Conservation (phyloP, 1,140 invertebrate species). For the Hirudo medicinalis region DNA sequence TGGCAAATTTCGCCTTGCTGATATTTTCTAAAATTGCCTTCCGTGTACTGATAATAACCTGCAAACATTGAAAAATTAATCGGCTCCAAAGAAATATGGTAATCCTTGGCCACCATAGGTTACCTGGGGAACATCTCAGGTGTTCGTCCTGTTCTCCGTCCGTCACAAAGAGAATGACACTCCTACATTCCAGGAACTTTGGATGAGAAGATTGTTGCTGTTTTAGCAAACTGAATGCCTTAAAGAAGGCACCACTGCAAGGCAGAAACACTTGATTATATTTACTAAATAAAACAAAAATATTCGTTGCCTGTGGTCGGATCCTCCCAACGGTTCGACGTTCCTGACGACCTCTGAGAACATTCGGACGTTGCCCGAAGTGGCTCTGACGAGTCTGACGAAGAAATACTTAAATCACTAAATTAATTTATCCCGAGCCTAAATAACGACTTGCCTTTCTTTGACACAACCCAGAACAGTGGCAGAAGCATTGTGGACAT, state of each 20-base stretch:
- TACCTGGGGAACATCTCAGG: constrained; percentile 17
- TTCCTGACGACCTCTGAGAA: constrained; percentile 22
- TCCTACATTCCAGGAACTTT: constrained; percentile 24
- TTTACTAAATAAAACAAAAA: not conserved
- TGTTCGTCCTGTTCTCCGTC: constrained; percentile 27
- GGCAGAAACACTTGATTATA: not conserved
- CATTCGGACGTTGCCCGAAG: not conserved
- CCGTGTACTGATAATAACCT: constrained; percentile 16
- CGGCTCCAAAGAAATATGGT: no score
- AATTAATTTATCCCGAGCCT: not conserved
- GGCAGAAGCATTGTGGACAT: constrained; percentile 5
- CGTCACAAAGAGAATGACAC: constrained; percentile 28
- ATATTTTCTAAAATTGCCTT: not conserved
- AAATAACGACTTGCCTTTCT: not conserved
- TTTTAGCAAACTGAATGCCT: constrained; percentile 26
- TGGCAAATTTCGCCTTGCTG: constrained; percentile 9
- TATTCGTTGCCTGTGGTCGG: not conserved
- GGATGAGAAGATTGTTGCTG: constrained; percentile 18
- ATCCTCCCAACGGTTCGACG: not conserved
- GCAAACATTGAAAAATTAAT: no score
- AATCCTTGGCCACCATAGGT: no score
- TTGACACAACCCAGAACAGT: not conserved
- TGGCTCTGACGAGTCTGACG: constrained; percentile 6
- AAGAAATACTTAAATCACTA: constrained; percentile 19
- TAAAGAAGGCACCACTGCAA: not conserved